Evolutionary conservation across 2,797 vertebrate species (phyloP), one percentile per base, ranked within the genome.

Genomic region (Podarcis siculus): DNA sequence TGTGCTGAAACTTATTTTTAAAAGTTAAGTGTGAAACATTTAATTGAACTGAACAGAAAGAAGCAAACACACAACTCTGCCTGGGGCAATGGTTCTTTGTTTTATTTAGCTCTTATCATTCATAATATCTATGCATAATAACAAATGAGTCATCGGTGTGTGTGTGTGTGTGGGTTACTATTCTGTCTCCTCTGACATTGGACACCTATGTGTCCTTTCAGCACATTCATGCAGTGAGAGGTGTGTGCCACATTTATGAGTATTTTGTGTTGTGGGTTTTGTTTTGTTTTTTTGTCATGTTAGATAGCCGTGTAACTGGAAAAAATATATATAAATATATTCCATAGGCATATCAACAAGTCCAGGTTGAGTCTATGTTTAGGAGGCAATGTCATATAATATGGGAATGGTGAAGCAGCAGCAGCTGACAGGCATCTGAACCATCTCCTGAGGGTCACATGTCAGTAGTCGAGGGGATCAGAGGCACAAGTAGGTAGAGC

Each of bases 41-140:
- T 89, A 5, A 82, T 55, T 82, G 4, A 89, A 82, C 25, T 82
- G 64, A 42, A 79, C 72, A 45, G 1, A 79, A 79, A 89, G 12
- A 91, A 39, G 7, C 4, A n/a, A 64, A 42, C 2, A 7, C 25
- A 76, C 86, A 90, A 73, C 15, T 3, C 13, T 84, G 1, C 1
- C 69, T 79, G 82, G 35, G 2, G 13, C 5, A 78, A n/a, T 15
- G 32, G 3, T 3, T 49, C 30, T 42, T 8, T 4, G 72, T 58
- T 92, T 83, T 83, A 0, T 84, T 87, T 69, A 66, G 82, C 17
- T 87, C 58, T 55, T 37, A 83, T 82, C 2, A 83, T 73, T 30
- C 76, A 4, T 58, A 32, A 1, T 66, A 49, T n/a, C 30, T 27
- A 6, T 86, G 2, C 12, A 90, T 76, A 35, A 3, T 35, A 67